Evolutionary conservation across 2,113 vertebrate species (phyloP).

Genomic region (mouse (Mus musculus)): GRCm39 chr12:104385001-104385500

Average conservation of each 20-base stretch:
- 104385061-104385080: background rate
- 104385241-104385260: background rate
- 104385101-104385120: background rate
- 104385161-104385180: background rate
- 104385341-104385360: background rate
- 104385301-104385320: background rate
- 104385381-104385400: background rate
- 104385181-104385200: background rate
- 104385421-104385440: no score
- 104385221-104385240: background rate
- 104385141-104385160: background rate
- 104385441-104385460: no score
- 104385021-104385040: rapidly evolving
- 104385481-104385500: no score
- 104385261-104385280: background rate
- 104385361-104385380: background rate
- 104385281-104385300: background rate
- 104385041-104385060: background rate
- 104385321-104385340: background rate
- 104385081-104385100: background rate
- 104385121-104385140: background rate
- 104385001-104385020: background rate
- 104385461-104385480: no score
- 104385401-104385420: no score
- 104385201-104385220: background rate